These are phyloP conservation scores for Clepsis dumicolana DNA, from an alignment of 2,888 invertebrate genomes.

Conservation along the genomic window DNA sequence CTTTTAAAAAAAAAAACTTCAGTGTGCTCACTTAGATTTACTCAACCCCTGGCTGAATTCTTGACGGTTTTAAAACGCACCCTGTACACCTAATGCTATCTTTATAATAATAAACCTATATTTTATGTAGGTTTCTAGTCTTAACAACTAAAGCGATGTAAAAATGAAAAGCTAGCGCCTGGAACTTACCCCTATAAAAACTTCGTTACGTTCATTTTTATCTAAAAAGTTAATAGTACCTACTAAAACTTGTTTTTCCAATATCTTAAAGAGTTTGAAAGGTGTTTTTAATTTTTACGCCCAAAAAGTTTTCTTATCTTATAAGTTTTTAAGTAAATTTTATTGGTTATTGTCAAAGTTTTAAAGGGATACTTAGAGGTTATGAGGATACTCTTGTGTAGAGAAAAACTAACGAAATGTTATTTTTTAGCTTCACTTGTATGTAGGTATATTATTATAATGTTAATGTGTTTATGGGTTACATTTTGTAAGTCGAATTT, in stretches of 20 bases:
- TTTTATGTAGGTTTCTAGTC: background rate
- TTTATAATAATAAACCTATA: no score
- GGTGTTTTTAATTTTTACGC: slow-evolving; percentile 13
- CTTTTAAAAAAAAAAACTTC: no score
- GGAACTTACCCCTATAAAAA: slow-evolving; percentile 13
- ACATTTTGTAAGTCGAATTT: no score
- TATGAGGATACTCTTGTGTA: background rate
- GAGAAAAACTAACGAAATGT: background rate
- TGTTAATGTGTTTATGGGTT: no score
- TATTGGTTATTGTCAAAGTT: background rate
- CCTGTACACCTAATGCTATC: no score
- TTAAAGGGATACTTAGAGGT: background rate
- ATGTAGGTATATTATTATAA: no score
- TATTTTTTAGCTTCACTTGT: background rate
- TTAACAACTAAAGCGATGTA: background rate
- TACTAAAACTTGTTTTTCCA: slow-evolving; percentile 16
- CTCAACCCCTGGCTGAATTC: no score
- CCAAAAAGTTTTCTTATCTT: background rate
- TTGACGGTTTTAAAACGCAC: no score
- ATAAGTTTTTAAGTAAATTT: background rate
- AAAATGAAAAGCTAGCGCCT: background rate
- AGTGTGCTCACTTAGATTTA: no score
- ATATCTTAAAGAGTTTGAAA: slow-evolving; percentile 9
- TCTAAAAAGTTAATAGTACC: slow-evolving; percentile 12
- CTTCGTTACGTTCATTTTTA: slow-evolving; percentile 10